These are phyloP conservation scores for Herminia tarsipennalis DNA, from an alignment of 2,888 invertebrate genomes.

Conservation along the genomic window DNA sequence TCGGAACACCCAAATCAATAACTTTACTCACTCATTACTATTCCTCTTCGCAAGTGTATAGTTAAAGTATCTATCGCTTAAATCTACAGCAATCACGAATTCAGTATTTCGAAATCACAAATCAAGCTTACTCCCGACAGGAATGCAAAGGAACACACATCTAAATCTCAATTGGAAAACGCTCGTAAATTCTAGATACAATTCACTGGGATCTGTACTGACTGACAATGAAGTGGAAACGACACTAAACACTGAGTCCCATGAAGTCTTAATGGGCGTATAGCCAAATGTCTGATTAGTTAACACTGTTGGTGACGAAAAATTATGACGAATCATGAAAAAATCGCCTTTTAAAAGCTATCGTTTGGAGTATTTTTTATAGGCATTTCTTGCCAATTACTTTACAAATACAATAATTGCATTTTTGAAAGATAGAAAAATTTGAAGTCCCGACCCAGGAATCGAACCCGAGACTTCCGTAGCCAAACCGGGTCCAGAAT, in stretches of 20 bases:
- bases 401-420: no score
- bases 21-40: slow-evolving; percentile 30
- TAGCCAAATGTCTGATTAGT: slow-evolving; percentile 26
- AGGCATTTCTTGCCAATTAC: no score
- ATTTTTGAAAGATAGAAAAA: no score
- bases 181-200: slow-evolving; percentile 36
- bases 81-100: slow-evolving; percentile 19
- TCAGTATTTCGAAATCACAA: slow-evolving; percentile 32
- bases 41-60: slow-evolving; percentile 10
- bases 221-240: slow-evolving; percentile 40
- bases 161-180: slow-evolving; percentile 41
- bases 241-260: slow-evolving; percentile 21
- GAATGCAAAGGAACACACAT: slow-evolving; percentile 40
- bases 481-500: no score
- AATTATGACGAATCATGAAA: no score
- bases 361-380: no score
- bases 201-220: slow-evolving; percentile 34
- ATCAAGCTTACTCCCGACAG: slow-evolving; percentile 38
- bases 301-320: neutral
- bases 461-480: no score
- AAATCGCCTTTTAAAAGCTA: no score
- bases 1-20: slow-evolving; percentile 13
- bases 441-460: no score
- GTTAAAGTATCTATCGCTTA: slow-evolving; percentile 11
- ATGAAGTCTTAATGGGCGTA: slow-evolving; percentile 27